Evolutionary conservation across 2,888 invertebrate species (phyloP), one percentile per base, ranked within the genome.

Genomic region (Laothoe populi): DNA sequence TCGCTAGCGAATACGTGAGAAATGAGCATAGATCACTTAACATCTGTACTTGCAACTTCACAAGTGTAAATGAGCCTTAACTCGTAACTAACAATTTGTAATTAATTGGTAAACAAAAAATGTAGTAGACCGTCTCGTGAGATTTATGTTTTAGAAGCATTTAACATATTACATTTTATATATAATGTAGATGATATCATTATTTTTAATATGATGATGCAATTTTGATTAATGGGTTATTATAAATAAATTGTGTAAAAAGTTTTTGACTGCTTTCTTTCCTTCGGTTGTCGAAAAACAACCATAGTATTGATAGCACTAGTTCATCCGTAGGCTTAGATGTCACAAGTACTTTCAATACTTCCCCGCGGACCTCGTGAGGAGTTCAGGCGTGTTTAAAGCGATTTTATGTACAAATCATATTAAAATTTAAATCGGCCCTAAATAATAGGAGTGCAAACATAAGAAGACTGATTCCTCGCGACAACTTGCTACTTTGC

Each of bases 101-200:
- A 75, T 79, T 83, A 78, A 75, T 77, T 83, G 75, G 81, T 82
- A 83, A 82, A 78, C 76, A 83, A 79, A 82, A 79, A 78, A 80
- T n/a, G 75, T 68, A 79, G 81, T 90, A 86, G 85, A 78, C 75
- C 70, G 83, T 89, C 82, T 86, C 78, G 83, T 88, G 87, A 88
- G 86, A 88, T 87, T 87, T 87, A 88, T 87, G 86, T 87, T 90
- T 83, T 90, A 89, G 89, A 87, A 88, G 92, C 90, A 91, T 92
- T 92, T 92, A 91, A 91, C 86, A 85, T 84, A 44, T 44, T 44
- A 83, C 82, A 83, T 84, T 84, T 84, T 84, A 83, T 85, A 85
- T 81, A 81, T 84, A 35, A 87, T 86, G 85, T 90, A 90, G 88
- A 87, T 82, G 78, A 86, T 88, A 86, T 88, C 82, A 88, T 89